These are phyloP conservation scores for Drosophila persimilis DNA, from an alignment of 1,140 invertebrate genomes.

Conservation along the genomic window DNA sequence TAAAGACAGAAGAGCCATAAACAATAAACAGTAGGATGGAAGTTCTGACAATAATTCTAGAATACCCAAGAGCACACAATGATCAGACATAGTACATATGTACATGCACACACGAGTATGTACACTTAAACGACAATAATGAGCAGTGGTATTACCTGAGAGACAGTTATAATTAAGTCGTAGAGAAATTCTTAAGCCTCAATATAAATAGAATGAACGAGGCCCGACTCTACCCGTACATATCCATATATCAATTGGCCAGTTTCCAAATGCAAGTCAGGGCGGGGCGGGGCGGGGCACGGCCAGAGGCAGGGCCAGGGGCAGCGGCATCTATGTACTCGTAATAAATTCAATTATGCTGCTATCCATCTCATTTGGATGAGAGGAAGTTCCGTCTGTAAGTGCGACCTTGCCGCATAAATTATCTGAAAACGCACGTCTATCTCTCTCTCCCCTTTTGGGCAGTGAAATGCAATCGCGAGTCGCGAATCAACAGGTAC, in stretches of 20 bases:
- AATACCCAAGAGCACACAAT: not conserved
- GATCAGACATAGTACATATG: not conserved
- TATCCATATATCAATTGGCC: conserved; percentile 41
- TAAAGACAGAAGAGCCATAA: conserved; percentile 18
- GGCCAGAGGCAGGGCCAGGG: conserved; percentile 26
- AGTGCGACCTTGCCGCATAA: conserved; percentile 36
- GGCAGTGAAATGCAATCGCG: conserved; percentile 25
- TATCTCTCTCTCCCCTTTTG: conserved; percentile 16
- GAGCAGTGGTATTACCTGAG: conserved; percentile 14
- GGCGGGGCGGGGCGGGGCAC: not conserved
- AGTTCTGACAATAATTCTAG: not conserved
- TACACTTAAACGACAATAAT: conserved; percentile 38
- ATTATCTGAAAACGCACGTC: conserved; percentile 25
- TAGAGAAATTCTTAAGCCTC: conserved; percentile 19
- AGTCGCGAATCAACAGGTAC: conserved; percentile 35
- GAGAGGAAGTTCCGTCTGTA: conserved; percentile 45
- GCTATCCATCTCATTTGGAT: conserved; percentile 46
- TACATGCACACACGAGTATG: no score
- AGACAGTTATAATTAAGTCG: conserved; percentile 34
- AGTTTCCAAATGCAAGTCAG: conserved; percentile 60
- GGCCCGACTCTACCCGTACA: conserved; percentile 1
- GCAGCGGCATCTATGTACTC: conserved; percentile 17
- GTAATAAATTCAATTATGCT: conserved; percentile 52
- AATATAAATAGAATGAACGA: conserved; percentile 31
- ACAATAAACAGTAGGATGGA: conserved; percentile 26